phyloP scores from a whole-genome alignment of 2,113 vertebrate genomes.

The Dipodomys ordii region DNA sequence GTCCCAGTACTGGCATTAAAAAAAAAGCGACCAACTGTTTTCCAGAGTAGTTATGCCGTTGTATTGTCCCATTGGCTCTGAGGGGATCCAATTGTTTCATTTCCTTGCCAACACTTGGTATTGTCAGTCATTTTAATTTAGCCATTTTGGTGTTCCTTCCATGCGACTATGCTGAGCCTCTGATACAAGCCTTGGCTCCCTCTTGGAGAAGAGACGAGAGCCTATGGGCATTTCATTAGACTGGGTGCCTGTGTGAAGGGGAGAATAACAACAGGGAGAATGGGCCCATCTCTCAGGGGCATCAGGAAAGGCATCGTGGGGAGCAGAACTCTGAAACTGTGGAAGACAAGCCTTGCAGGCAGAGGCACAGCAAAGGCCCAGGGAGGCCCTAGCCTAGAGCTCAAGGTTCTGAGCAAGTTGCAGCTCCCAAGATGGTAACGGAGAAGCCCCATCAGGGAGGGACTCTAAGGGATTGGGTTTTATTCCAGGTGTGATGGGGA shows the following conservation, averaged over 20 bases:
- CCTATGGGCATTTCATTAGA: neutral
- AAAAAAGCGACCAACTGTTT: neutral
- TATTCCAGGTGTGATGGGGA: neutral
- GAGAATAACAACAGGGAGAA: neutral
- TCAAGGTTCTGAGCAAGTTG: neutral
- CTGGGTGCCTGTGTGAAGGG: neutral
- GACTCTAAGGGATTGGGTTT: neutral
- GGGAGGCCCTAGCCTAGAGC: neutral
- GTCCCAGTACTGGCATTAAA: too few relatives aligned
- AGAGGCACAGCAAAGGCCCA: neutral
- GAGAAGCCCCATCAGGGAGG: neutral
- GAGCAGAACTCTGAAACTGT: neutral
- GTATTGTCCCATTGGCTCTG: too few relatives aligned
- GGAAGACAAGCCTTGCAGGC: neutral
- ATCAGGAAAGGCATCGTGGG: neutral
- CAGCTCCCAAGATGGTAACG: neutral
- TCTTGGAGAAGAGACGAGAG: neutral
- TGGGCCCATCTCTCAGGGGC: neutral
- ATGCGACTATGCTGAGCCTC: neutral
- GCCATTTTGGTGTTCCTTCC: neutral
- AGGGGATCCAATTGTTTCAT: too few relatives aligned
- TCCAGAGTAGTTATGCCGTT: neutral
- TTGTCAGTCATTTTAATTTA: neutral
- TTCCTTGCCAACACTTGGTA: neutral
- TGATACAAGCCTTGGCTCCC: neutral